Conservation (phyloP, 2,888 invertebrate species). For the Leucophenga montana region DNA sequence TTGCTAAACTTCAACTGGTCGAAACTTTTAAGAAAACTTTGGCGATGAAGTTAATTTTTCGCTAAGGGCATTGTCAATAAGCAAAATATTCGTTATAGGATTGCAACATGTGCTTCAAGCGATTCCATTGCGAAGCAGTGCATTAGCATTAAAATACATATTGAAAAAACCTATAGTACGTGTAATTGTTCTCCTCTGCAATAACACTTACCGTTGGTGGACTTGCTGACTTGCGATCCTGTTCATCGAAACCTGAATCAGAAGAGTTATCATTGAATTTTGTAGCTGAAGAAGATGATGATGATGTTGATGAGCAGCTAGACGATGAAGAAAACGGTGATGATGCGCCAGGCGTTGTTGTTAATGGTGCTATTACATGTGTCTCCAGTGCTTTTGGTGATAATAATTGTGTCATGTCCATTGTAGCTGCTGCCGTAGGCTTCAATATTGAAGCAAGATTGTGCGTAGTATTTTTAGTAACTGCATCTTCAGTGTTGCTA, state of each 20-base stretch:
- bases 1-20: no score
- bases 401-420: constrained; percentile 15
- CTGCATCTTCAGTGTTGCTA: constrained; percentile 24
- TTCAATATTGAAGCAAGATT: constrained; percentile 43
- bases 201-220: constrained; percentile 64
- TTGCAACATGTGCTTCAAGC: no score
- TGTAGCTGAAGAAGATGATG: constrained; percentile 63
- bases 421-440: constrained; percentile 35
- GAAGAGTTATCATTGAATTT: constrained; percentile 80
- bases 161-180: neutral
- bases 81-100: no score
- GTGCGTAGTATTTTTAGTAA: constrained; percentile 30
- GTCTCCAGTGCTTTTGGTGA: constrained; percentile 33
- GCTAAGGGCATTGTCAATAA: no score
- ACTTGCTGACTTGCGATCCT: constrained; percentile 70
- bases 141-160: no score
- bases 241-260: constrained; percentile 83
- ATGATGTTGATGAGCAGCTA: constrained; percentile 54
- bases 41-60: no score
- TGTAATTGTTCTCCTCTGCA: neutral
- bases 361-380: constrained; percentile 29
- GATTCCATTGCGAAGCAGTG: no score
- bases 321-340: constrained; percentile 62
- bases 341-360: constrained; percentile 57
- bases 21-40: no score